A percentile compares a stretch with the other conserved stretches of the same genome.
These are phyloP conservation scores for Centroberyx gerrardi DNA, from an alignment of 2,797 vertebrate species.

Conservation along the genomic window DNA sequence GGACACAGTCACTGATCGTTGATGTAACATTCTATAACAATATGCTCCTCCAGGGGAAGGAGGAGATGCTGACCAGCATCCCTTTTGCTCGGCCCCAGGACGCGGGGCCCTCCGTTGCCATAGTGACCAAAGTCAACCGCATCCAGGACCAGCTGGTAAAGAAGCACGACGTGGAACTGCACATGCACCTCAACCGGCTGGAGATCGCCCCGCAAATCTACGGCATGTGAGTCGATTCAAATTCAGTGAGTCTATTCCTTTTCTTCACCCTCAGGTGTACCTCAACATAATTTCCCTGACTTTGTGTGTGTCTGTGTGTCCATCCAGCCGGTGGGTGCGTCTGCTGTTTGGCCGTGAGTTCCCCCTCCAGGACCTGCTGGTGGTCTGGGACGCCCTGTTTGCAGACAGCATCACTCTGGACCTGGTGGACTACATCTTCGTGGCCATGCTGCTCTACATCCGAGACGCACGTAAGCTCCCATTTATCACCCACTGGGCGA, in stretches of 20 bases:
- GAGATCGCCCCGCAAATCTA: conserved; percentile 99
- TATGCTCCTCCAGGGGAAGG: conserved; percentile 89
- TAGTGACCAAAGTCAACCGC: conserved; percentile 98
- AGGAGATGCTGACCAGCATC: conserved; percentile 93
- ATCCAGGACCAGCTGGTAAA: conserved; percentile 98
- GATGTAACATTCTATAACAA: neutral
- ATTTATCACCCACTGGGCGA: conserved; percentile 22
- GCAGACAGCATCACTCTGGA: conserved; percentile 95
- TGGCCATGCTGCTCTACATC: conserved; percentile 98
- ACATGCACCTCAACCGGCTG: conserved; percentile 97
- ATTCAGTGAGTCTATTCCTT: fast-evolving
- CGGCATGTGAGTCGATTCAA: conserved; percentile 92
- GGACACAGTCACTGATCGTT: conserved; percentile 4
- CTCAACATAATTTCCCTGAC: neutral
- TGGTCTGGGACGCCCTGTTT: conserved; percentile 97
- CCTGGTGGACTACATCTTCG: conserved; percentile 97
- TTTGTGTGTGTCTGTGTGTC: conserved; percentile 27
- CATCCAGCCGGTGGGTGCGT: conserved; percentile 94
- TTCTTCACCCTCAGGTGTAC: neutral
- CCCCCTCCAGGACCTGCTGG: conserved; percentile 95
- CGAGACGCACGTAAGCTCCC: conserved; percentile 92
- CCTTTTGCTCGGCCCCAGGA: conserved; percentile 98
- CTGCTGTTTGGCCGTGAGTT: conserved; percentile 97
- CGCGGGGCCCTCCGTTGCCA: conserved; percentile 94
- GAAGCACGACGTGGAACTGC: conserved; percentile 96